Evolutionary conservation across 2,797 vertebrate species (phyloP).

Genomic region (Buphagus erythrorhynchus): DNA sequence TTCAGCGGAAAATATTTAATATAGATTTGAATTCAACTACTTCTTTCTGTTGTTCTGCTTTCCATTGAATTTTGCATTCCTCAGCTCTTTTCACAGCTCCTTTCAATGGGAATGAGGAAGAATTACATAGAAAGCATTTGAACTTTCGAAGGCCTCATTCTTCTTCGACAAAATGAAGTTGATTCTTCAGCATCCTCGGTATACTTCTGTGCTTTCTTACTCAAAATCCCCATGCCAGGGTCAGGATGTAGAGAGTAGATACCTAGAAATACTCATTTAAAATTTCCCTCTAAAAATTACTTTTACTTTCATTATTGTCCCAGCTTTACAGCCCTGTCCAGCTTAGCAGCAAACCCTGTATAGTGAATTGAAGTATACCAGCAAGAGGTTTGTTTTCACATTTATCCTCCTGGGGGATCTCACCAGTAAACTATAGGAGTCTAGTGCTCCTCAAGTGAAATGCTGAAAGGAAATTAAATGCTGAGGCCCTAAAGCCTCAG

Average conservation of each 20-base stretch:
- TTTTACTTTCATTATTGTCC: background rate
- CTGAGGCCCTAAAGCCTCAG: background rate
- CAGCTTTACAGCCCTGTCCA: background rate
- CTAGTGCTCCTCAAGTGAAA: background rate
- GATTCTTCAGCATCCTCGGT: background rate
- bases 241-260: background rate
- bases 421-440: background rate
- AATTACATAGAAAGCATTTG: background rate
- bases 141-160: background rate
- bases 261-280: background rate
- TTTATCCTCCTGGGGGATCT: background rate
- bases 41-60: background rate
- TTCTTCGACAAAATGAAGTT: background rate
- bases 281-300: background rate
- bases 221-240: background rate
- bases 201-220: background rate
- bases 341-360: background rate
- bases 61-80: background rate
- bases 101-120: background rate
- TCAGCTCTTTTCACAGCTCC: background rate
- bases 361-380: background rate
- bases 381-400: background rate
- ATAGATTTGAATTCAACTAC: background rate
- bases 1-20: background rate
- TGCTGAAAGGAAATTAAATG: background rate